phyloP scores from a whole-genome alignment of 2,113 vertebrate species.

The Xerus inauris region DNA sequence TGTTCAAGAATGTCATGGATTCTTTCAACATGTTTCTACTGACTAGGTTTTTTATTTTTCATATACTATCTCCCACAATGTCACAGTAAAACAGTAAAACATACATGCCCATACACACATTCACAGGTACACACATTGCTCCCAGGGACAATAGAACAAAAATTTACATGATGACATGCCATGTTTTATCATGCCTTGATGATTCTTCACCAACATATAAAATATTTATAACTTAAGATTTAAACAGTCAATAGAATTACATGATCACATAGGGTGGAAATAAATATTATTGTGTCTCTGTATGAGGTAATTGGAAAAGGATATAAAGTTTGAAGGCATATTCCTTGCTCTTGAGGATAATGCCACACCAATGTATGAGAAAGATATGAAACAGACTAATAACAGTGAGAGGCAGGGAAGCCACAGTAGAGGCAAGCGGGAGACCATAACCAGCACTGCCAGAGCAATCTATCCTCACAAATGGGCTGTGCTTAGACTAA shows the following conservation, averaged over 20 bases:
- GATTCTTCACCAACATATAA: not conserved
- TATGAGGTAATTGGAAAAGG: not conserved
- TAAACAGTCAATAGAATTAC: not conserved
- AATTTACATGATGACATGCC: not conserved
- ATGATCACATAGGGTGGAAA: not conserved
- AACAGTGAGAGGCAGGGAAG: not conserved
- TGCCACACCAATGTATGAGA: not conserved
- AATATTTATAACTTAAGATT: not conserved
- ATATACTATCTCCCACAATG: not conserved
- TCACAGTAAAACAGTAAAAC: not conserved
- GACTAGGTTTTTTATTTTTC: not conserved
- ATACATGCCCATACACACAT: too few relatives aligned
- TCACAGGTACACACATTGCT: not conserved
- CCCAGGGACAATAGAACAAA: not conserved
- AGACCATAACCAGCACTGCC: not conserved
- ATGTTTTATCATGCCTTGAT: not conserved
- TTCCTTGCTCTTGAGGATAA: not conserved
- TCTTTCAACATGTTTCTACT: not conserved
- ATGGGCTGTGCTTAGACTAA: not conserved
- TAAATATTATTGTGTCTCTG: not conserved
- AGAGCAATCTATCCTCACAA: not conserved
- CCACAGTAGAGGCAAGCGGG: fast-evolving
- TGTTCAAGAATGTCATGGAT: not conserved
- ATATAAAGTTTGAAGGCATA: not conserved
- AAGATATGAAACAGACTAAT: not conserved